phyloP scores from a whole-genome alignment of 1,140 invertebrate genomes.

The Helicoverpa zea region DNA sequence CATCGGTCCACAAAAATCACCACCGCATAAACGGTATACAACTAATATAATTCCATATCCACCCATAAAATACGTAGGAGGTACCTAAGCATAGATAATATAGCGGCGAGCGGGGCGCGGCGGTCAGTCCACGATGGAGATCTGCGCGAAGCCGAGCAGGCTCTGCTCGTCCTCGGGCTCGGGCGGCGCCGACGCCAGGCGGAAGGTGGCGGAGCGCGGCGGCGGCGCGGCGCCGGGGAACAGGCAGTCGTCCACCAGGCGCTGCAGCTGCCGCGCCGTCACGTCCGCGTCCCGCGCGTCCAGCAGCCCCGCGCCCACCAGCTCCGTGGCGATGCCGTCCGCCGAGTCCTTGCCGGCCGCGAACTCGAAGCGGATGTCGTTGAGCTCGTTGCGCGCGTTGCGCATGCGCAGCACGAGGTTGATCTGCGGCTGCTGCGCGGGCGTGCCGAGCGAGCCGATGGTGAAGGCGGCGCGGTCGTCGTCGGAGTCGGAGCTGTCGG shows the following conservation, averaged over 20 bases:
- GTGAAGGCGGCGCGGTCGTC: slow-evolving; percentile 79
- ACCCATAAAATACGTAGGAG: slow-evolving; percentile 76
- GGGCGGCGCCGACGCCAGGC: slow-evolving; percentile 91
- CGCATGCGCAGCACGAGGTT: slow-evolving; percentile 81
- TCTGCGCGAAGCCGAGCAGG: slow-evolving; percentile 98
- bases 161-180: slow-evolving; percentile 97
- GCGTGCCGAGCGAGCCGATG: slow-evolving; percentile 71
- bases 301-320: slow-evolving; percentile 98
- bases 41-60: slow-evolving; percentile 75
- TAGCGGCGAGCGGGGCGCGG: neutral
- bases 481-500: slow-evolving; percentile 88
- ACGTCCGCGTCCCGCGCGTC: slow-evolving; percentile 96
- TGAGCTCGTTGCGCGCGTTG: slow-evolving; percentile 96
- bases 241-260: slow-evolving; percentile 88
- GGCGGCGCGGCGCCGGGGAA: slow-evolving; percentile 60
- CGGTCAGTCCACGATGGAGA: slow-evolving; percentile 94
- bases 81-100: slow-evolving; percentile 64
- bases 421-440: slow-evolving; percentile 71
- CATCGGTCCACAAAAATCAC: slow-evolving; percentile 36
- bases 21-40: slow-evolving; percentile 66
- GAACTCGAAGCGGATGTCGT: slow-evolving; percentile 99
- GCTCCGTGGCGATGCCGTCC: slow-evolving; percentile 97
- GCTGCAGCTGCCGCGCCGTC: slow-evolving; percentile 97
- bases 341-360: slow-evolving; percentile 97
- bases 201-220: slow-evolving; percentile 93